Percentiles rank a stretch among this genome's conserved stretches.
These are phyloP conservation scores for Lycia hirtaria DNA, from an alignment of 2,888 invertebrate genomes.

Conservation along the genomic window DNA sequence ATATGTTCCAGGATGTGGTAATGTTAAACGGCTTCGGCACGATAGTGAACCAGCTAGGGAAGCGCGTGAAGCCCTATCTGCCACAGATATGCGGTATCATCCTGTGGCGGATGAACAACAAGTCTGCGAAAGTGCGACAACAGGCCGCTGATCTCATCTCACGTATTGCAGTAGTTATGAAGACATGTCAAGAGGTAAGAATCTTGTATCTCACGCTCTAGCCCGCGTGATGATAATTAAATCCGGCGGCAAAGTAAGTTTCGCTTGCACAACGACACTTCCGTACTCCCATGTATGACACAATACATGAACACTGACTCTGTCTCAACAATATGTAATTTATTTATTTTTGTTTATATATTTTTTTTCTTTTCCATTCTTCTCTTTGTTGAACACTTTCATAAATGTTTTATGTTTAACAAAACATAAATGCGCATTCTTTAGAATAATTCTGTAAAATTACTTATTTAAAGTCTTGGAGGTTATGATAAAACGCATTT, in stretches of 20 bases:
- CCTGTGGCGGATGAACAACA: constrained; percentile 99
- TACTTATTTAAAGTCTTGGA: no score
- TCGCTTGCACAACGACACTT: no score
- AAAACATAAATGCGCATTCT: background rate
- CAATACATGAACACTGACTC: no score
- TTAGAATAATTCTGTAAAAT: background rate
- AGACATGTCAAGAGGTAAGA: constrained; percentile 97
- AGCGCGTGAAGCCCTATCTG: constrained; percentile 98
- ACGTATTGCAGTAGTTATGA: constrained; percentile 99
- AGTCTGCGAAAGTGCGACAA: constrained; percentile 99
- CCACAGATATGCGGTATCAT: constrained; percentile 99
- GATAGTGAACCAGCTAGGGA: constrained; percentile 98
- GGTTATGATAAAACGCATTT: no score
- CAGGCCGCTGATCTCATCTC: constrained; percentile 99
- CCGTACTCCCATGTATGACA: no score
- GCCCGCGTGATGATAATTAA: background rate
- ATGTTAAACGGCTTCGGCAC: constrained; percentile 99
- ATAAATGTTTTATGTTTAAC: no score
- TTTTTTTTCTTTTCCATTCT: no score
- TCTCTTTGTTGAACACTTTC: no score
- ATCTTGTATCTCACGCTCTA: background rate
- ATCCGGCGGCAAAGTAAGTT: no score
- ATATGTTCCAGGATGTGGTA: constrained; percentile 92
- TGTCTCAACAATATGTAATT: no score
- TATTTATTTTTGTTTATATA: no score